Base-by-base conservation (phyloP, 2,888 invertebrate species). In the Psylliodes chrysocephalus region DNA sequence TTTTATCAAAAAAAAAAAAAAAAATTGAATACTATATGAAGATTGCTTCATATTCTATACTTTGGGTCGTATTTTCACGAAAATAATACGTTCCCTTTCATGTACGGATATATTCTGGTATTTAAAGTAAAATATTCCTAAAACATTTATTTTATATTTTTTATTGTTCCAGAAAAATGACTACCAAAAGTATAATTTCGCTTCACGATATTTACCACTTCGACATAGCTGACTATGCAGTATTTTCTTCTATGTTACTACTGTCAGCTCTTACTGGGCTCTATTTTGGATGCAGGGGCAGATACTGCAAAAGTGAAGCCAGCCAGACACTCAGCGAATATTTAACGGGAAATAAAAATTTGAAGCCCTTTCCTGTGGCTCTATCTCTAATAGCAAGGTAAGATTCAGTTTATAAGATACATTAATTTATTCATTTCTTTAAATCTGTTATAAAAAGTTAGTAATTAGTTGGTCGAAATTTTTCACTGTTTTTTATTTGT, bases 301-400 rank as follows among this genome's bases (percentile, higher is more conserved):
- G 83, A 66, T 76, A 76, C 17, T 87, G 86, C 64, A 82, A 84
- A 53, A 78, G 77, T 14, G 82, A 83, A 59, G 83, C 85, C 7
- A 83, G 80, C 76, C 82, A 77, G 79, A 84, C 71, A 76, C 81
- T 85, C 1, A 84, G 85, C 71, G 91, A 91, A 76, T 94, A 94
- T 79, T 84, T 95, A 54, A 86, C 94, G 66, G 94, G 93, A 28
- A 91, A 90, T 61, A 86, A 88, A 74, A 85, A 88, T 62, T 86
- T 94, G 85, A 87, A 88, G 63, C 89, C 91, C 0, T 90, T 94
- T 77, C 95, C 95, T 0, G 93, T 95, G 12, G 90, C 94, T 18
- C 90, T 94, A 87, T 94, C 94, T 6, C 86, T 95, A 30, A 88
- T 95, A 76, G 94, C 94, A 59, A 92, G 92, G 93, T 92, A 68